These are phyloP conservation scores for Polypterus senegalus DNA, from an alignment of 2,113 vertebrate genomes.

Conservation along the genomic window DNA sequence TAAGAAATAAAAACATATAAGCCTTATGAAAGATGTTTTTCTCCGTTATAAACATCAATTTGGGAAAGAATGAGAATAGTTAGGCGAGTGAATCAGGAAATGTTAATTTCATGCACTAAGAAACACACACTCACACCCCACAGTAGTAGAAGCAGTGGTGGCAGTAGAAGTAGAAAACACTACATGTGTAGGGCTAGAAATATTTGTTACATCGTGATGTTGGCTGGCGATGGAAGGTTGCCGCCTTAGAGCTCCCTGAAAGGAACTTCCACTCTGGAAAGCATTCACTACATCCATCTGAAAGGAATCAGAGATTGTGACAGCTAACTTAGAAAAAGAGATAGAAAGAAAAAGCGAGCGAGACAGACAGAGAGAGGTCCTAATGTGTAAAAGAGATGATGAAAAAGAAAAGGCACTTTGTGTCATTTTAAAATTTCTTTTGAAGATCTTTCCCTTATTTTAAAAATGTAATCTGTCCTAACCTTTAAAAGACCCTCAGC, in stretches of 20 bases:
- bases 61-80: constrained; percentile 78
- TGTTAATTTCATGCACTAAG: constrained; percentile 99
- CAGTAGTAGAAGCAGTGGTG: constrained; percentile 93
- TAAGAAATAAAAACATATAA: constrained; percentile 76
- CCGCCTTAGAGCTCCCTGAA: constrained; percentile 99
- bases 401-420: constrained; percentile 58
- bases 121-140: constrained; percentile 99
- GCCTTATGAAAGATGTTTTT: constrained; percentile 66
- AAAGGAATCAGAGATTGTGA: constrained; percentile 98
- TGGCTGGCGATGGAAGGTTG: constrained; percentile 99
- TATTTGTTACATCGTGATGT: constrained; percentile 99
- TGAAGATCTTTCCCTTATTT: no score
- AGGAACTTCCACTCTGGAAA: constrained; percentile 99
- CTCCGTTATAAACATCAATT: constrained; percentile 44
- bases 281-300: constrained; percentile 99
- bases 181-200: constrained; percentile 99
- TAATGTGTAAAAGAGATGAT: constrained; percentile 53
- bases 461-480: no score
- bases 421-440: constrained; percentile 18
- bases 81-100: constrained; percentile 78
- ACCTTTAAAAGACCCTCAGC: no score
- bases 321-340: constrained; percentile 85
- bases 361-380: constrained; percentile 69
- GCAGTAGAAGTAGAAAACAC: constrained; percentile 95
- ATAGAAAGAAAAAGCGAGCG: constrained; percentile 67